Evolutionary conservation across 2,797 vertebrate genomes (phyloP), one percentile per base, ranked within the genome.

Genomic region (Choloepus didactylus): DNA sequence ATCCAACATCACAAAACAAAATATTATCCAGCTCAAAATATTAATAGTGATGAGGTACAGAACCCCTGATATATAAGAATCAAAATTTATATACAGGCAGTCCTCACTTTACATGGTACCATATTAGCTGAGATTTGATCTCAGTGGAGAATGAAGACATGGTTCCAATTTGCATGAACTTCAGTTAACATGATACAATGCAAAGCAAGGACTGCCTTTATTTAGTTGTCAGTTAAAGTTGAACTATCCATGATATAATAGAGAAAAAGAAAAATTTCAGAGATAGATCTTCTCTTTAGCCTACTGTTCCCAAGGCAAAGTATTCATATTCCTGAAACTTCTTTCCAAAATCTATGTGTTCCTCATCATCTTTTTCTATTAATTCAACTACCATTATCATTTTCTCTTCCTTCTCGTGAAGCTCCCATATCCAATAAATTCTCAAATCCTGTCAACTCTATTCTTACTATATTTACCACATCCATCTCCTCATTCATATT

Each of bases 351-450:
- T 75, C 25, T 84, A 1, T 60, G 25, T 84, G 72, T 82, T 64
- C 15, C 44, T 66, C 41, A 66, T 14, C n/a, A 18, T 67, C 59
- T 73, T 59, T 76, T 79, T 62, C 62, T 79, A 21, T 83, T 69
- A 76, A 69, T 62, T n/a, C 27, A 94, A 76, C 49, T 19, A 66
- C 27, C 16, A 46, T 14, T 85, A 23, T 81, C 19, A 66, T 88
- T 93, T 91, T 41, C 38, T 87, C 87, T 69, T 89, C 35, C 29
- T 89, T 93, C 51, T 76, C 49, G 1, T 31, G 41, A 80, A 88
- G 18, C 18, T 4, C 4, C 70, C 76, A 69, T 2, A 16, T 46
- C 49, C 38, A 72, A 54, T 60, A 35, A 69, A 80, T 77, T 54
- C 9, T 41, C 38, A 87, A 64, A 29, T 76, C 21, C 51, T 64